Evolutionary conservation across 2,113 vertebrate species (phyloP).

Genomic region (Jaculus jaculus): DNA sequence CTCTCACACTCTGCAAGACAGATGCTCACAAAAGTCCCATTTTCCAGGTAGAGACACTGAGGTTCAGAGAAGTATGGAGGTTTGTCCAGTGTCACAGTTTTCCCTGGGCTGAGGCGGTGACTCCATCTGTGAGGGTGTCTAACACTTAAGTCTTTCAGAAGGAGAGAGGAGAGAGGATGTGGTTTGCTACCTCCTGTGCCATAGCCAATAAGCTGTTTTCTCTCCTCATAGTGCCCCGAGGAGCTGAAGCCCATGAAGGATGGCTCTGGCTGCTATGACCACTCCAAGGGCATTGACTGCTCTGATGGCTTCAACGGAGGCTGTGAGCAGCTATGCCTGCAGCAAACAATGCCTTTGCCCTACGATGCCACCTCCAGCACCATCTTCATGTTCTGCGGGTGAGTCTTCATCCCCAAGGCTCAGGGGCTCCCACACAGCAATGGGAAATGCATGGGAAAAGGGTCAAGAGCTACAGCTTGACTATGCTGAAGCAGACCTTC

Average conservation of each 20-base stretch:
- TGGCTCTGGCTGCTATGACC: conserved; percentile 97
- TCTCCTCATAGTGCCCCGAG: conserved; percentile 90
- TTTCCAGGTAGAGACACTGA: background rate
- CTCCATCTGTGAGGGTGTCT: accelerated
- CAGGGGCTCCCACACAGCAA: accelerated
- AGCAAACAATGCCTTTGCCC: conserved; percentile 94
- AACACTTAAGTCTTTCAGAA: background rate
- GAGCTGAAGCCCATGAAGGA: conserved; percentile 98
- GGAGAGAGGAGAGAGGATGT: background rate
- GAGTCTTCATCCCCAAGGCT: conserved; percentile 79
- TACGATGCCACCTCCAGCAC: conserved; percentile 93
- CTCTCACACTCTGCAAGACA: background rate
- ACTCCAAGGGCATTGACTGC: conserved; percentile 97
- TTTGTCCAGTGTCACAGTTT: background rate
- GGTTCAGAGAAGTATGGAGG: background rate
- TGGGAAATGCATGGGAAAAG: background rate
- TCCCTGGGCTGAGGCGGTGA: background rate
- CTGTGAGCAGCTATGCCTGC: conserved; percentile 97
- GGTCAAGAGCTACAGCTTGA: background rate
- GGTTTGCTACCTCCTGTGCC: accelerated
- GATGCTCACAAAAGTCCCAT: background rate
- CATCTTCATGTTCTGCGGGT: conserved; percentile 99
- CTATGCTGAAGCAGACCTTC: background rate
- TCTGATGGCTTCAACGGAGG: conserved; percentile 98
- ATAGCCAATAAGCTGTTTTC: background rate